These are phyloP conservation scores for Porites australiensis DNA, from an alignment of 64 coral and sea anemone species.

Conservation along the genomic window DNA sequence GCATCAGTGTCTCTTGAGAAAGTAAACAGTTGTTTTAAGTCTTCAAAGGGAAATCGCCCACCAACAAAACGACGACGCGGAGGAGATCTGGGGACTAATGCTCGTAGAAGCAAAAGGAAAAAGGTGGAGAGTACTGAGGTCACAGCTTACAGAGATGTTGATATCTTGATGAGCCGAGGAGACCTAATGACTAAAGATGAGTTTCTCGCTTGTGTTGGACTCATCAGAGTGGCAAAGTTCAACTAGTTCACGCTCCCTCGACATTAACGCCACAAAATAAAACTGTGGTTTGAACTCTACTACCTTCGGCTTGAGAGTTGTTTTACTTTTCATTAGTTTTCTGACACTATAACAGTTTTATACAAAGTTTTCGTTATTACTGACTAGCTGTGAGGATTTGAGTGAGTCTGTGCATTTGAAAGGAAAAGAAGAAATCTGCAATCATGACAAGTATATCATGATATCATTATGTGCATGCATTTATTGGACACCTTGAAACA, in stretches of 20 bases:
- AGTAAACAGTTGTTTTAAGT: not conserved
- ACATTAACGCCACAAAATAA: not conserved
- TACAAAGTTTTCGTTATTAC: too few species aligned
- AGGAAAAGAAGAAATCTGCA: too few species aligned
- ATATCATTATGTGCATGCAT: too few species aligned
- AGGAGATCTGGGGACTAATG: not conserved
- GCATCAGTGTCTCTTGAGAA: too few species aligned
- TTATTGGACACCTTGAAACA: too few species aligned
- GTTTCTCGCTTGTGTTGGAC: not conserved
- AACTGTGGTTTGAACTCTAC: not conserved
- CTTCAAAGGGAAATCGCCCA: not conserved
- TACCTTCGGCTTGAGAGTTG: not conserved
- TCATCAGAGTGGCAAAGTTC: slow-evolving; percentile 7
- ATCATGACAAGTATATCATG: too few species aligned
- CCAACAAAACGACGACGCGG: not conserved
- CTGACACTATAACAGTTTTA: too few species aligned
- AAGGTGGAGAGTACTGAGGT: not conserved
- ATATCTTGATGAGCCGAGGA: slow-evolving; percentile 26
- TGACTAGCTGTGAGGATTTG: too few species aligned
- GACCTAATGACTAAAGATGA: slow-evolving; percentile 29
- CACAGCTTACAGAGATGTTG: not conserved
- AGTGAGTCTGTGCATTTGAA: too few species aligned
- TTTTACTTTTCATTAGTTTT: too few species aligned
- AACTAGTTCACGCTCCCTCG: not conserved
- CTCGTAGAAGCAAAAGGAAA: not conserved